Evolutionary conservation across 2,888 invertebrate genomes (phyloP), one percentile per base, ranked within the genome.

Genomic region (Philopedon plagiatum): DNA sequence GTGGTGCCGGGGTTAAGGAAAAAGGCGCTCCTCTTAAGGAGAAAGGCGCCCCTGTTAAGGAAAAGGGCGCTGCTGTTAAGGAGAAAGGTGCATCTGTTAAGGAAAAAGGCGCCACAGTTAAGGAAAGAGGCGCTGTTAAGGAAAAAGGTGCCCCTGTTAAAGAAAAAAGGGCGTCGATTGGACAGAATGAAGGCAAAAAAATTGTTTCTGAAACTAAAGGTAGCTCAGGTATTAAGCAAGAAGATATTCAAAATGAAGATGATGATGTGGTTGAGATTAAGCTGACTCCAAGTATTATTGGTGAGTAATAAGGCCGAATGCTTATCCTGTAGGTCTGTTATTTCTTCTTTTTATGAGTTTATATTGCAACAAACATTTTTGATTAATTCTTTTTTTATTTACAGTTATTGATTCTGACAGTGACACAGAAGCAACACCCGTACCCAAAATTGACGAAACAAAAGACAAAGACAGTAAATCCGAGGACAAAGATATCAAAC

Each of bases 341-440:
- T n/a, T n/a, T n/a, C n/a, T n/a, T n/a, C n/a, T n/a, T n/a, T n/a
- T n/a, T n/a, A n/a, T n/a, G n/a, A n/a, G n/a, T n/a, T n/a, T n/a
- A n/a, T n/a, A n/a, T n/a, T n/a, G n/a, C n/a, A n/a, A n/a, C n/a
- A n/a, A n/a, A n/a, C n/a, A n/a, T n/a, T n/a, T n/a, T n/a, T n/a
- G n/a, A n/a, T n/a, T n/a, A n/a, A 23, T 7, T 13, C 37, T 26
- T 19, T 15, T 13, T 54, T 46, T 56, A 32, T 26, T 60, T 64
- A 9, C 32, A 71, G 71, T 66, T 19, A 71, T 71, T n/a, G 62
- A 71, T 49, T 66, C 71, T 15, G 56, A 56, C 2, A 66, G 66
- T 23, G 66, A 66, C 44, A 5, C 15, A 15, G 39, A 37, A 4
- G 11, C 37, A 23, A 18, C 21, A 37, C 21, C 19, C 4, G 56